Percentiles rank a stretch among this genome's conserved stretches.
phyloP scores from a whole-genome alignment of 2,113 vertebrate species.

The Pelecanoides urinatrix region DNA sequence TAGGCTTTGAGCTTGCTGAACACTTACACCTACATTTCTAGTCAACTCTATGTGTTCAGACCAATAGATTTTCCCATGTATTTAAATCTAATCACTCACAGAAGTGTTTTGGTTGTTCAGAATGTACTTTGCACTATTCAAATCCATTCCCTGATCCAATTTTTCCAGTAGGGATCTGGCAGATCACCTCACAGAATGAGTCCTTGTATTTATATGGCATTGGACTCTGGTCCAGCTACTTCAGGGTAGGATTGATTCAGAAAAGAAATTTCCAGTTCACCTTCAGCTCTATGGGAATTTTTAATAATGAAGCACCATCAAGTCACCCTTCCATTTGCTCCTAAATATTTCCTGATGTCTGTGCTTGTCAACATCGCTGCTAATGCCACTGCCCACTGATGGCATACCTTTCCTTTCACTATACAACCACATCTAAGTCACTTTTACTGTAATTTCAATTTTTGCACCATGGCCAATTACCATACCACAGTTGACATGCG shows the following conservation, averaged over 20 bases:
- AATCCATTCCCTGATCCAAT: neutral
- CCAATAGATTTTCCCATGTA: neutral
- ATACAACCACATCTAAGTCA: neutral
- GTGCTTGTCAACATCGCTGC: neutral
- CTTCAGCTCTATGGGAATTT: neutral
- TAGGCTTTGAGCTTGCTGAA: neutral
- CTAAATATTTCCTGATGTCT: neutral
- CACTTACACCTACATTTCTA: constrained; percentile 28
- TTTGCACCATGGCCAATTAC: neutral
- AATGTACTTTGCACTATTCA: neutral
- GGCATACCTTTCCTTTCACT: neutral
- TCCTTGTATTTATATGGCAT: neutral
- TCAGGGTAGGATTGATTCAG: neutral
- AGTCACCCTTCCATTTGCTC: neutral
- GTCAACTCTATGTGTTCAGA: neutral
- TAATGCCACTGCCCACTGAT: neutral
- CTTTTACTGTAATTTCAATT: neutral
- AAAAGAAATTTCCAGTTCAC: neutral
- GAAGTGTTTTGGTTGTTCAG: neutral
- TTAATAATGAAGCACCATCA: neutral
- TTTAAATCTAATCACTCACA: neutral
- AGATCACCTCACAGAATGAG: neutral
- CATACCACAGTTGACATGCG: fast-evolving
- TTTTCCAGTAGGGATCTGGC: neutral
- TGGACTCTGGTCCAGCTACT: neutral